Base-by-base conservation (phyloP, 2,113 vertebrate genomes). In the Micromys minutus region DNA sequence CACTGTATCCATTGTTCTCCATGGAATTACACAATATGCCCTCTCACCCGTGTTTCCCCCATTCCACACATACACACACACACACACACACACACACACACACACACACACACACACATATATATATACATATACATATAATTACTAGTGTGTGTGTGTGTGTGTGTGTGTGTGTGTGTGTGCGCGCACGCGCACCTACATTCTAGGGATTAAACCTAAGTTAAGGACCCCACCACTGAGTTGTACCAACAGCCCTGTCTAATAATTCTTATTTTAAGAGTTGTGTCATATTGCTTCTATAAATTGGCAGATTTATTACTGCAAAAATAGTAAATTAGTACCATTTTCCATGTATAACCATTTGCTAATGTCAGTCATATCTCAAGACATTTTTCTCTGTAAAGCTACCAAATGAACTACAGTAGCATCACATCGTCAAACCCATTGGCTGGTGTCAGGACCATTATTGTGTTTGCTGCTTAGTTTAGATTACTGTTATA, bases 31-130 rank as follows among this genome's bases (percentile, higher is more conserved):
- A 75, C 15, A 83, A 90, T 13, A 75, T 42, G 29, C 26, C 84
- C 26, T 63, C 79, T 91, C 85, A 90, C 65, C 95, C 91, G 69
- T 87, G 83, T 84, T 95, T 96, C 22, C 39, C 89, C 16, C 87
- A 2, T 57, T 94, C 31, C 86, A 93, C 31, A 59, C 63, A 75
- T n/a, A n/a, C n/a, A n/a, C n/a, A n/a, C n/a, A n/a, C n/a, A n/a
- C n/a, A n/a, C n/a, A n/a, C n/a, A n/a, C n/a, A n/a, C n/a, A n/a
- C n/a, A n/a, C n/a, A n/a, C n/a, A n/a, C n/a, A n/a, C n/a, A n/a
- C n/a, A n/a, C n/a, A n/a, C n/a, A n/a, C n/a, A n/a, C n/a, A n/a
- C n/a, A n/a, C n/a, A n/a, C n/a, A n/a, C n/a, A n/a, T n/a, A n/a
- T n/a, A n/a, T n/a, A n/a, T n/a, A n/a, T n/a, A n/a, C n/a, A n/a